Conservation (phyloP, 2,113 vertebrate genomes). For the Cochlearius cochlearius region DNA sequence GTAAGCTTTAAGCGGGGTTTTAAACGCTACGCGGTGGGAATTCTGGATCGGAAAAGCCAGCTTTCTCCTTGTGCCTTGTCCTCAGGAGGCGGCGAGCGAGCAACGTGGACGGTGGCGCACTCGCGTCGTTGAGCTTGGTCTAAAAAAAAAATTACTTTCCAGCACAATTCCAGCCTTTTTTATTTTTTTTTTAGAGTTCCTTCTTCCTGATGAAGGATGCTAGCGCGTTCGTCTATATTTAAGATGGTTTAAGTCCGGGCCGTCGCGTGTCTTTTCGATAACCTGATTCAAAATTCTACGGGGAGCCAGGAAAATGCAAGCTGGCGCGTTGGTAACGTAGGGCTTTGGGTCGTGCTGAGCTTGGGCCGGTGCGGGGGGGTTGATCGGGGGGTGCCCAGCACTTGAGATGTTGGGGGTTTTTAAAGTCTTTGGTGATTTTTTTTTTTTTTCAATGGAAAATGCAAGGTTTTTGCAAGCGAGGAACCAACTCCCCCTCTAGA, state of each 20-base stretch:
- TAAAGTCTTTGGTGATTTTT: not conserved
- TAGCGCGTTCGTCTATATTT: not conserved
- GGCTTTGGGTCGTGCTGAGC: not conserved
- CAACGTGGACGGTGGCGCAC: accelerated
- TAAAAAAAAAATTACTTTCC: not conserved
- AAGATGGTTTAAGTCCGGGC: not conserved
- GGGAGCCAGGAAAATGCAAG: not conserved
- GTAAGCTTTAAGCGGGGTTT: not conserved
- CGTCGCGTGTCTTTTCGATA: not conserved
- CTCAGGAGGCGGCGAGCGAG: not conserved
- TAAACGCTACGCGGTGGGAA: too few species aligned
- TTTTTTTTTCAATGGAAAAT: not conserved
- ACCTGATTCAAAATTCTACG: not conserved
- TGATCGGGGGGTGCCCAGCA: accelerated
- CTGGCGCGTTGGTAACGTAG: accelerated
- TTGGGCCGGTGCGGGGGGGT: accelerated
- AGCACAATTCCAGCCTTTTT: not conserved
- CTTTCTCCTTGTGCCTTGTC: not conserved
- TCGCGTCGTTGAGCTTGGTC: not conserved
- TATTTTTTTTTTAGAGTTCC: not conserved
- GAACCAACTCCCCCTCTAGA: not conserved
- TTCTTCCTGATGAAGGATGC: not conserved
- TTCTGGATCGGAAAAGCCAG: not conserved
- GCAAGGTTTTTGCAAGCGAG: not conserved
- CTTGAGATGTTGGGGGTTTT: not conserved